Conservation (phyloP, 2,113 vertebrate genomes). For the Esox niger region DNA sequence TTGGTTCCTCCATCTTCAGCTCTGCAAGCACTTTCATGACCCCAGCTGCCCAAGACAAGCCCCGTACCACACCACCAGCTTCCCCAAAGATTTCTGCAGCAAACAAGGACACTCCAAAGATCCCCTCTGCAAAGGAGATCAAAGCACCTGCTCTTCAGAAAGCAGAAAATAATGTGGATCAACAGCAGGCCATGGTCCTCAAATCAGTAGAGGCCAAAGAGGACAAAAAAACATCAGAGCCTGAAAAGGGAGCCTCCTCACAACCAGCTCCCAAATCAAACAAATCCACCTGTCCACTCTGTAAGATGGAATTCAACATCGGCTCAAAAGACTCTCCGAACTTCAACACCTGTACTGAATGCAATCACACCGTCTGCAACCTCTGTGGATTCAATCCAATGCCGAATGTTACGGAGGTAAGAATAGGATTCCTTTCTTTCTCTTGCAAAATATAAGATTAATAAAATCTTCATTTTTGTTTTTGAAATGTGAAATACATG, state of each 20-base stretch:
- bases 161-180: constrained; percentile 54
- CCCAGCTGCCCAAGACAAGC: constrained; percentile 68
- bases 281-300: constrained; percentile 79
- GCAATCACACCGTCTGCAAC: constrained; percentile 86
- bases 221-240: constrained; percentile 28
- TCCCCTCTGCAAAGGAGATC: constrained; percentile 20
- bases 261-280: constrained; percentile 33
- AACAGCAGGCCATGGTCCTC: constrained; percentile 57
- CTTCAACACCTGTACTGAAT: constrained; percentile 87
- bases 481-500: too few relatives aligned
- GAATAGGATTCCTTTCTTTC: neutral
- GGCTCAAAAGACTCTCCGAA: constrained; percentile 79
- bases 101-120: constrained; percentile 50
- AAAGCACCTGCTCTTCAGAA: constrained; percentile 40
- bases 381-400: constrained; percentile 95
- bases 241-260: constrained; percentile 30
- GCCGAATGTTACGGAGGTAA: constrained; percentile 76
- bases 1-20: constrained; percentile 63
- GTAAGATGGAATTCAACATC: constrained; percentile 83
- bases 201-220: constrained; percentile 28
- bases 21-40: constrained; percentile 68
- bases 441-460: neutral
- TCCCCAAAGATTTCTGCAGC: constrained; percentile 68
- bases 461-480: neutral
- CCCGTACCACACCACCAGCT: constrained; percentile 54